A percentile compares a stretch with the other conserved stretches of the same genome.
These are phyloP conservation scores for Abscondita cerata DNA, from an alignment of 2,888 invertebrate species.

Conservation along the genomic window DNA sequence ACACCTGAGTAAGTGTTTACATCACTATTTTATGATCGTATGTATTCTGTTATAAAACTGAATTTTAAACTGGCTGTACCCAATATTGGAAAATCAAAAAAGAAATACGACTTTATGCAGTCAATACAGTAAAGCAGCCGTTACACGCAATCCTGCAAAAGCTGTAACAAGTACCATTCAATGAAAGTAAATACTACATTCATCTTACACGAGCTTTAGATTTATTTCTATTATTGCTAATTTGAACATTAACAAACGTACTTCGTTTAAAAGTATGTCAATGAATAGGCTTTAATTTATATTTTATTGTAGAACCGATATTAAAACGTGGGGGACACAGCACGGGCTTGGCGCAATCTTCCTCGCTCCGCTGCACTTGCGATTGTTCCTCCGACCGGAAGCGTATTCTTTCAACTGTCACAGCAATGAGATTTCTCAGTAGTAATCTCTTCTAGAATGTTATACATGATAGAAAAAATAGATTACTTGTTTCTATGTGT, in stretches of 20 bases:
- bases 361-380: slow-evolving; percentile 52
- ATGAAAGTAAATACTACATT: too few relatives aligned
- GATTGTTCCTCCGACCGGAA: slow-evolving; percentile 55
- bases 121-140: too few relatives aligned
- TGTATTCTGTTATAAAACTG: too few relatives aligned
- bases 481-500: background rate
- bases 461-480: slow-evolving; percentile 7
- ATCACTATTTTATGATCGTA: too few relatives aligned
- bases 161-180: too few relatives aligned
- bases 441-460: slow-evolving; percentile 5
- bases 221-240: slow-evolving; percentile 1
- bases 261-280: slow-evolving; percentile 31
- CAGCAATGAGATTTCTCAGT: slow-evolving; percentile 41
- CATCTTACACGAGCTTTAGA: background rate
- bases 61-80: too few relatives aligned
- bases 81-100: too few relatives aligned
- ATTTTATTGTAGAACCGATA: slow-evolving; percentile 35
- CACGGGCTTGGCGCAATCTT: slow-evolving; percentile 52
- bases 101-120: too few relatives aligned
- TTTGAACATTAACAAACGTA: slow-evolving; percentile 17
- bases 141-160: too few relatives aligned
- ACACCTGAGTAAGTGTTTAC: too few relatives aligned
- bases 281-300: slow-evolving; percentile 37
- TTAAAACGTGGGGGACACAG: slow-evolving; percentile 34
- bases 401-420: slow-evolving; percentile 54